Evolutionary conservation across 2,888 invertebrate species (phyloP).

Genomic region (Acleris cristana): DNA sequence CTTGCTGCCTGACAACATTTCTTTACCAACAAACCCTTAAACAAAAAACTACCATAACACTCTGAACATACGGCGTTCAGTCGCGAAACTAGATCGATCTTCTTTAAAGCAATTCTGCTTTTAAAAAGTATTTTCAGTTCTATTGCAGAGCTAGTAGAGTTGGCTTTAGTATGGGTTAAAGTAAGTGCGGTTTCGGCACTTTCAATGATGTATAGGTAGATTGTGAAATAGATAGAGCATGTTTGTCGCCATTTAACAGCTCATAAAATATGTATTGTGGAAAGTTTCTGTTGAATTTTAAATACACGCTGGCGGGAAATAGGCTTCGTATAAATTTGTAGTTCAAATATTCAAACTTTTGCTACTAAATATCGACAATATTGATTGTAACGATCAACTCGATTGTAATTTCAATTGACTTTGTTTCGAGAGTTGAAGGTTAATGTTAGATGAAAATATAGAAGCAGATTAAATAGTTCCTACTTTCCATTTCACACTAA

Average conservation of each 20-base stretch:
- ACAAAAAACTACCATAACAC: background rate
- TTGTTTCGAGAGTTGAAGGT: too few relatives aligned
- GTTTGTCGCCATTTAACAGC: constrained; percentile 35
- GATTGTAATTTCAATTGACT: too few relatives aligned
- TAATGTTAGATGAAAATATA: too few relatives aligned
- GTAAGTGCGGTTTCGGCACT: constrained; percentile 18
- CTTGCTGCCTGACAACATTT: constrained; percentile 47
- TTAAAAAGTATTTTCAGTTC: background rate
- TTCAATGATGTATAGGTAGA: constrained; percentile 25
- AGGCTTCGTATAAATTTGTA: constrained; percentile 10
- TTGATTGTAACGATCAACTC: background rate
- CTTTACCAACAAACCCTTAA: constrained; percentile 37
- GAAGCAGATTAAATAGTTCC: too few relatives aligned
- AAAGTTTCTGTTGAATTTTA: constrained; percentile 33
- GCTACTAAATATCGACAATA: background rate
- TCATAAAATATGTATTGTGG: constrained; percentile 34
- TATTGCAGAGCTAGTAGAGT: constrained; percentile 5
- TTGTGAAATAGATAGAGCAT: constrained; percentile 30
- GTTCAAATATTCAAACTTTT: background rate
- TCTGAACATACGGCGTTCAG: background rate
- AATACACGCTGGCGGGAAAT: constrained; percentile 14
- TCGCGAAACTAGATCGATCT: background rate
- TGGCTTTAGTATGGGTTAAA: background rate
- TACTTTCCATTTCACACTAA: too few relatives aligned
- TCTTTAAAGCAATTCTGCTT: constrained; percentile 21